Percentiles rank a stretch among this genome's conserved stretches.
These are phyloP conservation scores for Luehdorfia chinensis DNA, from an alignment of 1,140 invertebrate species.

Conservation along the genomic window DNA sequence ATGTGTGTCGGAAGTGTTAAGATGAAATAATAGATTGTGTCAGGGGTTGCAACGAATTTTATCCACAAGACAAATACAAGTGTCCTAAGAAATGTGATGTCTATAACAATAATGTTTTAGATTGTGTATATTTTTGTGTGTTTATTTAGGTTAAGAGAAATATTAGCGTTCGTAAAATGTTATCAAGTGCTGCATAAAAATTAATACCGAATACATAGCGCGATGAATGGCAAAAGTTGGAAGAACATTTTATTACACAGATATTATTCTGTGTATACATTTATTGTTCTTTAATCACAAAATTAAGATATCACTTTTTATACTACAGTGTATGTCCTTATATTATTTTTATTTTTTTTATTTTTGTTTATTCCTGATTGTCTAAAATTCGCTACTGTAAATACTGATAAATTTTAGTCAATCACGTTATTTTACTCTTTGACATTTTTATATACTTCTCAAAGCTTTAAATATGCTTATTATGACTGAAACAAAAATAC, in stretches of 20 bases:
- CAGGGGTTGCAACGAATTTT: constrained; percentile 67
- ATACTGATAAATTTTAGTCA: constrained; percentile 30
- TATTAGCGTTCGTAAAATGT: constrained; percentile 61
- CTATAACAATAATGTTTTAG: constrained; percentile 75
- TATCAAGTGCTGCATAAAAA: constrained; percentile 35
- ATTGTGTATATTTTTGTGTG: constrained; percentile 74
- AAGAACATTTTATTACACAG: too few species aligned
- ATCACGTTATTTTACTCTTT: constrained; percentile 44
- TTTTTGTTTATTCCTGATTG: constrained; percentile 16
- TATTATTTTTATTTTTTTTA: constrained; percentile 3
- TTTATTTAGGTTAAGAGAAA: constrained; percentile 66
- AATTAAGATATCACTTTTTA: too few species aligned
- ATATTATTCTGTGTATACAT: too few species aligned
- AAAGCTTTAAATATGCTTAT: constrained; percentile 26
- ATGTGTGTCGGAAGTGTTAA: constrained; percentile 40
- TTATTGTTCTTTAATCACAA: too few species aligned
- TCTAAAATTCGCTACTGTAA: constrained; percentile 25
- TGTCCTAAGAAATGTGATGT: constrained; percentile 73
- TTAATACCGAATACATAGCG: constrained; percentile 11
- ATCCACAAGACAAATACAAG: constrained; percentile 60
- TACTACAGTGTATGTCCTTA: neutral
- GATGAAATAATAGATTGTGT: constrained; percentile 27
- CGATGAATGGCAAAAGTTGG: too few species aligned
- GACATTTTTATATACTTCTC: constrained; percentile 39
- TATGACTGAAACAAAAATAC: constrained; percentile 26